phyloP scores from a whole-genome alignment of 2,797 vertebrate species.

The Poecilia picta region DNA sequence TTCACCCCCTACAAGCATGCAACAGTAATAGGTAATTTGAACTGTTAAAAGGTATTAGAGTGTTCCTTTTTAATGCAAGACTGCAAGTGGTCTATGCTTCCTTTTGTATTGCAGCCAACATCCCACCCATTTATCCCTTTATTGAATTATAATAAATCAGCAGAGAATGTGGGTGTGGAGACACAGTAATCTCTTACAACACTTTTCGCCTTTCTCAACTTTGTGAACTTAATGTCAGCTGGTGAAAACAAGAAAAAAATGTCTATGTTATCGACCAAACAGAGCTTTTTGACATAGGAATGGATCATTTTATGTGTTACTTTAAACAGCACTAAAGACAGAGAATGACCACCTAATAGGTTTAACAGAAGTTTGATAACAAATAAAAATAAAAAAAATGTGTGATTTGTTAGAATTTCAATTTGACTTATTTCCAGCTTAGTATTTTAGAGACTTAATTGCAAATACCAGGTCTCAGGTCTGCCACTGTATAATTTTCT shows the following conservation, averaged over 20 bases:
- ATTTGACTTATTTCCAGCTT: not conserved
- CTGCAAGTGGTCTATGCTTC: slow-evolving; percentile 24
- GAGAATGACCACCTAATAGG: not conserved
- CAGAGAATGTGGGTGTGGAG: not conserved
- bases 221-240: not conserved
- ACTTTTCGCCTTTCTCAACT: not conserved
- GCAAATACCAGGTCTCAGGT: not conserved
- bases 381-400: not conserved
- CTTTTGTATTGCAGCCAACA: slow-evolving; percentile 6
- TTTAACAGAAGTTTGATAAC: not conserved
- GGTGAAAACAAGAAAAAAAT: not conserved
- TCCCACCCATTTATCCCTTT: not conserved
- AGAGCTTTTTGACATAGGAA: not conserved
- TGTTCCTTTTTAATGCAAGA: slow-evolving; percentile 20
- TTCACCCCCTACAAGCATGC: not conserved
- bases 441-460: not conserved
- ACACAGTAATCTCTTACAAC: not conserved
- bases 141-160: not conserved
- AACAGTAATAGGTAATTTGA: slow-evolving; percentile 19
- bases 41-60: slow-evolving; percentile 24
- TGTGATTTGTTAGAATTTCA: not conserved
- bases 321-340: not conserved
- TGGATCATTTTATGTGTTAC: not conserved
- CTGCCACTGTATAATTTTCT: not conserved
- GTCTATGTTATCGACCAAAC: not conserved